Conservation (phyloP, 2,888 invertebrate genomes). For the Drosophila niveifrons region DNA sequence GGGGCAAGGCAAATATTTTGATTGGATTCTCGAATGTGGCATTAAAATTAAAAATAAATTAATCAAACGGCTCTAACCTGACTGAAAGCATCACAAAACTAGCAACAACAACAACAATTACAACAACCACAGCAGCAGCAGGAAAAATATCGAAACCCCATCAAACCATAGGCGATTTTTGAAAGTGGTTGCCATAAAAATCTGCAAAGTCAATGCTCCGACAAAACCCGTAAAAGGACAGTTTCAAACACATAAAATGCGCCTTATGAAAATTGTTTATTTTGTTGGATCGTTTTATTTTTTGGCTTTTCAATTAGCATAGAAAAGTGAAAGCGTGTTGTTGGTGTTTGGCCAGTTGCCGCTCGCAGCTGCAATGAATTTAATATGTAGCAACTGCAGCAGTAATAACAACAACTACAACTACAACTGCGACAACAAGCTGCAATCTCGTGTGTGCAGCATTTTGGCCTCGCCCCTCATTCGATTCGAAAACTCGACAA, state of each 20-base stretch:
- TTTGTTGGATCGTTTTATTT: conserved; percentile 14
- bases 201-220: conserved; percentile 52
- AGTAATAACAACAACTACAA: conserved; percentile 36
- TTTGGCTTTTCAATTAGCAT: conserved; percentile 66
- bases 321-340: conserved; percentile 71
- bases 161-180: conserved; percentile 37
- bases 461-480: conserved; percentile 55
- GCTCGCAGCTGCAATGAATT: conserved; percentile 74
- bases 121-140: conserved; percentile 13
- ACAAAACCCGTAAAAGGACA: conserved; percentile 56
- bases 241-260: conserved; percentile 54
- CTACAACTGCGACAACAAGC: conserved; percentile 50
- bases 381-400: conserved; percentile 63
- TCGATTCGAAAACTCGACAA: not conserved
- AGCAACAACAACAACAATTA: conserved; percentile 12
- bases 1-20: conserved; percentile 63
- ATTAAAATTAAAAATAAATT: conserved; percentile 68
- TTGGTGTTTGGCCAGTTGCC: conserved; percentile 36
- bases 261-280: conserved; percentile 32
- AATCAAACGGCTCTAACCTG: conserved; percentile 59
- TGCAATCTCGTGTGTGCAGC: conserved; percentile 58
- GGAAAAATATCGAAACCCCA: conserved; percentile 41
- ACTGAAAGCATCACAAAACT: conserved; percentile 20
- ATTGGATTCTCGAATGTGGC: conserved; percentile 50
- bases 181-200: conserved; percentile 51